Base-by-base conservation (phyloP, 2,888 invertebrate genomes). In the Tineola bisselliella region DNA sequence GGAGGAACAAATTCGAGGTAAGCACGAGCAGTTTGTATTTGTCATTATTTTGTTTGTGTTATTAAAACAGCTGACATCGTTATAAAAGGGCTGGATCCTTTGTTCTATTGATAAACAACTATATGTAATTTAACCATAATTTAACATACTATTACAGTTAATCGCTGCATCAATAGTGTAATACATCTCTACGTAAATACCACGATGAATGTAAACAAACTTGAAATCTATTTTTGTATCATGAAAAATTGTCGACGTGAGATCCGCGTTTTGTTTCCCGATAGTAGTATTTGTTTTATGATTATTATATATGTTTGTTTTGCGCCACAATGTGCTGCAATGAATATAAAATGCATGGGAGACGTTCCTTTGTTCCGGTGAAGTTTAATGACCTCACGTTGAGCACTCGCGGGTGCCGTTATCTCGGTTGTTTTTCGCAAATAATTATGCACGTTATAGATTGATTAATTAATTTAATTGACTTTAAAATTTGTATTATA, bases 1-100 rank as follows among this genome's bases (percentile, higher is more conserved):
- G 88, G 70, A 88, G 90, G 84, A 90, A 88, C 79, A 90, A 89
- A 82, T 89, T 90, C 76, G 90, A 90, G 88, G 90, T 90, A 75
- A 78, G 88, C 73, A 48, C 11, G 12, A 54, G 3, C 25, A 25
- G 25, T 25, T 25, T 63, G 58, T 56, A 67, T 69, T 61, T 62
- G 17, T 31, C 19, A 19, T 60, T 43, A 44, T 19, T 13, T 25
- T 62, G 60, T 62, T 59, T 84, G 80, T 86, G 79, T 84, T 84
- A 81, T 73, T 74, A 75, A 82, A 90, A 89, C 90, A 90, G 90
- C 90, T 90, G 90, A 89, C 87, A 79, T 78, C 54, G 10, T 25
- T 6, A 12, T 18, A 54, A 61, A 62, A 66, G 64, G 61, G 25
- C 63, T 68, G 1, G 70, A 70, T 83, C 78, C 87, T 81, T 82